These are phyloP conservation scores for sheep (Ovis aries) DNA, from an alignment of 2,113 vertebrate genomes.

Conservation along the genomic window ARS-UI_Ramb_v3.0 NC_056066.1:73368001-73368500, in stretches of 20 bases:
- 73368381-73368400: neutral
- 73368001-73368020: neutral
- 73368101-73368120: constrained; percentile 17
- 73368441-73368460: neutral
- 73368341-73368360: neutral
- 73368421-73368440: neutral
- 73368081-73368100: constrained; percentile 29
- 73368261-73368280: neutral
- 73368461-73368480: neutral
- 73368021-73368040: neutral
- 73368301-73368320: neutral
- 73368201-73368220: constrained; percentile 1
- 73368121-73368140: constrained; percentile 41
- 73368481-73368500: neutral
- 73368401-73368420: neutral
- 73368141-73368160: constrained; percentile 11
- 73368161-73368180: neutral
- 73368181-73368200: neutral
- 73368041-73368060: constrained; percentile 27
- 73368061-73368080: constrained; percentile 18
- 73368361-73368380: neutral
- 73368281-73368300: neutral
- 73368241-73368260: constrained; percentile 24
- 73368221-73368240: constrained; percentile 6
- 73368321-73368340: neutral